Conservation (phyloP, 2,888 invertebrate genomes). For the Drosophila tripunctata region DNA sequence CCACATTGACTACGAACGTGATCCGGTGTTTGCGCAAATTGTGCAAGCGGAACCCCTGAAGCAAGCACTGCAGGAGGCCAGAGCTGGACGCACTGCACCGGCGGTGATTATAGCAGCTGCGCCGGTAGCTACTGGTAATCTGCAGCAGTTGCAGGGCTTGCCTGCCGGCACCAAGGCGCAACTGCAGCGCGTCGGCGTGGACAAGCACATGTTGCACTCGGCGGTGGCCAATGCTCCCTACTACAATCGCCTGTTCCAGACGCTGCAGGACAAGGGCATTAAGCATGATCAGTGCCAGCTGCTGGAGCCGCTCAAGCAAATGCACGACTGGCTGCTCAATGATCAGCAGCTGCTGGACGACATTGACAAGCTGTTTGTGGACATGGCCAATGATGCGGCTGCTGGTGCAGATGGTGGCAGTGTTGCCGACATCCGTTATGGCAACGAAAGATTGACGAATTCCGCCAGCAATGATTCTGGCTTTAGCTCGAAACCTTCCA, state of each 20-base stretch:
- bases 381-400: constrained; percentile 72
- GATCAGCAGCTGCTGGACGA: constrained; percentile 86
- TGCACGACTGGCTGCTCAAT: constrained; percentile 86
- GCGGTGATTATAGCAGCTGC: constrained; percentile 48
- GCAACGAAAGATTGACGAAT: constrained; percentile 56
- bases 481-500: constrained; percentile 83
- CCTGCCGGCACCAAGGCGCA: constrained; percentile 84
- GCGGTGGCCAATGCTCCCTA: constrained; percentile 87
- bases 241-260: constrained; percentile 86
- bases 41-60: constrained; percentile 81
- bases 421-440: constrained; percentile 68
- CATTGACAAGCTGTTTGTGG: constrained; percentile 85
- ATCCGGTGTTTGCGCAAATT: constrained; percentile 81
- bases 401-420: not conserved
- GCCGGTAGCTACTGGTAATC: constrained; percentile 72
- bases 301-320: constrained; percentile 86
- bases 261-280: constrained; percentile 85
- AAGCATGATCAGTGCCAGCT: constrained; percentile 86
- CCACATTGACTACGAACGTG: constrained; percentile 81
- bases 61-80: constrained; percentile 67
- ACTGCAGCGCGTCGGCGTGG: constrained; percentile 85
- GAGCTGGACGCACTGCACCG: constrained; percentile 41
- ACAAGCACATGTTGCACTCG: constrained; percentile 86
- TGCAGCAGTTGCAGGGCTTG: constrained; percentile 84
- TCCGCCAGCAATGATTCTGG: constrained; percentile 83